Conservation (phyloP, 1,140 invertebrate genomes). For the Globodera rostochiensis region DNA sequence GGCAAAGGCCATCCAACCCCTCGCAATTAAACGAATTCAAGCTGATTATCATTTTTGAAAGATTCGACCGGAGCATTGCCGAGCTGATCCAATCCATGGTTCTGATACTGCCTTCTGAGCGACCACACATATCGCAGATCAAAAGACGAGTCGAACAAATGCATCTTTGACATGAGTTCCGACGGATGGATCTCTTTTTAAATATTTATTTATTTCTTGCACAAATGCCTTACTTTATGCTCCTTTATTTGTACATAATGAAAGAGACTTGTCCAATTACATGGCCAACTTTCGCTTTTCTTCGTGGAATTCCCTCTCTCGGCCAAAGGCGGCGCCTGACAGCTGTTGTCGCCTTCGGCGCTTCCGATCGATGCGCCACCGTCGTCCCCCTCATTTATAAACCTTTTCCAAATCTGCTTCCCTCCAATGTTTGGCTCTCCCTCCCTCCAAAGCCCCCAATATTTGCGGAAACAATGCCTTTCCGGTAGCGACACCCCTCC, state of each 20-base stretch:
- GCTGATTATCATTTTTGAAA: slow-evolving; percentile 2
- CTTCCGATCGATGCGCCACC: neutral
- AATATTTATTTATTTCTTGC: slow-evolving; percentile 13
- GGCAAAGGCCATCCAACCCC: too few relatives aligned
- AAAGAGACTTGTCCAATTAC: neutral
- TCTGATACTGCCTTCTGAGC: slow-evolving; percentile 22
- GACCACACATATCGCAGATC: slow-evolving; percentile 33
- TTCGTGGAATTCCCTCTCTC: too few relatives aligned
- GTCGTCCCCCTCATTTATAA: neutral
- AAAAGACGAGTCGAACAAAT: slow-evolving; percentile 10
- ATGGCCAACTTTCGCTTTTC: neutral
- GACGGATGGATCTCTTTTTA: neutral
- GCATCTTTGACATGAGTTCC: neutral
- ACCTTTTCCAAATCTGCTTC: neutral
- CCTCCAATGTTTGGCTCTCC: neutral
- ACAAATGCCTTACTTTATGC: neutral
- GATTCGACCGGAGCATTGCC: slow-evolving; percentile 23
- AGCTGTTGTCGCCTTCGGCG: neutral
- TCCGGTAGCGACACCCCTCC: neutral
- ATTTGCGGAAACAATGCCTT: neutral
- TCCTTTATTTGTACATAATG: slow-evolving; percentile 1
- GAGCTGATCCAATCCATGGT: slow-evolving; percentile 29
- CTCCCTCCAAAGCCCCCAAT: neutral
- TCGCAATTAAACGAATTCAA: neutral
- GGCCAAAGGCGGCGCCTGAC: too few relatives aligned